Percentiles rank a stretch among this genome's conserved stretches.
Evolutionary conservation across 2,888 invertebrate species (phyloP).

Genomic region (Synanthedon formicaeformis): DNA sequence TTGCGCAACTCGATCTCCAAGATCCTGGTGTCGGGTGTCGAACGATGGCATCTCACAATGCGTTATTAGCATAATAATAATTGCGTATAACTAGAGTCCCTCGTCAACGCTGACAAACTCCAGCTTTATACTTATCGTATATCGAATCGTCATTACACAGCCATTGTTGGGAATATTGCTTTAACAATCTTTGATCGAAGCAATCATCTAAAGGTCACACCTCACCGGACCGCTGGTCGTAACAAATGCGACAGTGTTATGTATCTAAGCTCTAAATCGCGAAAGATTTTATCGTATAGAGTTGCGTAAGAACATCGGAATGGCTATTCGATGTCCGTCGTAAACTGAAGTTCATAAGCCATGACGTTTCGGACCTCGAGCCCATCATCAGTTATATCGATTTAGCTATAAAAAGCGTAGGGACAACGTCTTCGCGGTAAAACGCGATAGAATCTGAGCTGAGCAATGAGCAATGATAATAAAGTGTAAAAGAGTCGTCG

Average conservation of each 20-base stretch:
- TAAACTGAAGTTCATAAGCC: slow-evolving; percentile 56
- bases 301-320: slow-evolving; percentile 18
- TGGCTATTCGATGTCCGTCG: slow-evolving; percentile 38
- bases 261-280: background rate
- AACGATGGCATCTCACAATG: slow-evolving; percentile 55
- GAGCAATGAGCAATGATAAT: slow-evolving; percentile 69
- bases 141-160: background rate
- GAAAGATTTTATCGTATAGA: background rate
- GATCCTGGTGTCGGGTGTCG: slow-evolving; percentile 42
- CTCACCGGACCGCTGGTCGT: background rate
- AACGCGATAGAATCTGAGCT: slow-evolving; percentile 65
- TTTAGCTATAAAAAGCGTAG: slow-evolving; percentile 54
- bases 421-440: slow-evolving; percentile 43
- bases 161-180: background rate
- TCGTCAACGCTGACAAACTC: background rate
- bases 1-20: slow-evolving; percentile 61
- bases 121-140: background rate
- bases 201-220: background rate
- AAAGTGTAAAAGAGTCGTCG: slow-evolving; percentile 69
- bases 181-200: background rate
- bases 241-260: background rate
- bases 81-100: slow-evolving; percentile 12
- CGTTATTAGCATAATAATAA: slow-evolving; percentile 59
- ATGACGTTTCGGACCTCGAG: slow-evolving; percentile 41
- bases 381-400: slow-evolving; percentile 59